Evolutionary conservation across 2,888 invertebrate species (phyloP).

Genomic region (Ornithoptera priamus): DNA sequence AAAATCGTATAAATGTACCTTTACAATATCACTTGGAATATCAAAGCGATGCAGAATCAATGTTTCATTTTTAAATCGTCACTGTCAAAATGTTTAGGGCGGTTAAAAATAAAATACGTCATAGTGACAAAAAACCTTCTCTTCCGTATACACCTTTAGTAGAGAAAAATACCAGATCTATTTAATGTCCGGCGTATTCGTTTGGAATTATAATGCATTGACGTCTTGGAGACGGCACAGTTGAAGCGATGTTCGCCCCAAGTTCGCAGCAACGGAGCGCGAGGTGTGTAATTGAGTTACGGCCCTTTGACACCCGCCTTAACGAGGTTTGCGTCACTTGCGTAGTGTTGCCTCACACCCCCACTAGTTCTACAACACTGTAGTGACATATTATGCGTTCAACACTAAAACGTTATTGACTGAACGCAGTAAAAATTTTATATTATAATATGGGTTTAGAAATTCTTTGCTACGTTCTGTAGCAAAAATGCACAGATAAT

Average conservation of each 20-base stretch:
- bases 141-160: not conserved
- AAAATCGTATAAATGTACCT: no score
- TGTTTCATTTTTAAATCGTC: no score
- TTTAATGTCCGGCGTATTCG: not conserved
- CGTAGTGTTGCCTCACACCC: conserved; percentile 38
- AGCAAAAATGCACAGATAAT: not conserved
- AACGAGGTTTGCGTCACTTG: conserved; percentile 73
- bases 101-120: no score
- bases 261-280: conserved; percentile 40
- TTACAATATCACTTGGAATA: no score
- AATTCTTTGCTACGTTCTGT: not conserved
- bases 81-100: no score
- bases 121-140: no score
- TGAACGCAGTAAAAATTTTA: no score
- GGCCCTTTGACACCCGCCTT: conserved; percentile 75
- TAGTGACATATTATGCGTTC: conserved; percentile 21
- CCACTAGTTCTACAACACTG: conserved; percentile 36
- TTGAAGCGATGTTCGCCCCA: conserved; percentile 16
- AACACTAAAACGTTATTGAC: not conserved
- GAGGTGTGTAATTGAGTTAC: conserved; percentile 76
- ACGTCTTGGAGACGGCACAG: conserved; percentile 20
- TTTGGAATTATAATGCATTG: conserved; percentile 20
- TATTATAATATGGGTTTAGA: not conserved
- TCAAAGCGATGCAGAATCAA: no score
- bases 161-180: not conserved